A percentile compares a stretch with the other conserved stretches of the same genome.
These are phyloP conservation scores for Echinops telfairi DNA, from an alignment of 2,113 vertebrate genomes.

Conservation along the genomic window DNA sequence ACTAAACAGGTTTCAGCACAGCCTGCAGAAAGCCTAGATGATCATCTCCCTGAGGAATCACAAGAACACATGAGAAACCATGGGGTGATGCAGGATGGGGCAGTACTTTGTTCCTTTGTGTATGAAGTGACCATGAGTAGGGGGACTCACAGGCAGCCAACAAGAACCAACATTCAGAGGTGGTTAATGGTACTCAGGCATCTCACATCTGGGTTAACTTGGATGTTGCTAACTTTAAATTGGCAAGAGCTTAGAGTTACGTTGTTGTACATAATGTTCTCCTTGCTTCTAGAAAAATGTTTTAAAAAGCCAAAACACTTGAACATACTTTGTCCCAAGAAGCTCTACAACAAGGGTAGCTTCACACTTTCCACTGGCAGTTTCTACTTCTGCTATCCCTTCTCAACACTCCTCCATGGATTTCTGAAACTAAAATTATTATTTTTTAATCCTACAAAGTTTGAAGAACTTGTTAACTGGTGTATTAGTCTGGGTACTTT, in stretches of 20 bases:
- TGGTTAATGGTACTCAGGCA: neutral
- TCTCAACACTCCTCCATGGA: neutral
- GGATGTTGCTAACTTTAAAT: neutral
- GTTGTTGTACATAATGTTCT: constrained; percentile 2
- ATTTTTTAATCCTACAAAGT: neutral
- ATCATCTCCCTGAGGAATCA: neutral
- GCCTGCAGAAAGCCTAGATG: neutral
- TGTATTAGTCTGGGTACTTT: too few relatives aligned
- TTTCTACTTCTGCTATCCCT: neutral
- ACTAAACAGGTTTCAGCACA: neutral
- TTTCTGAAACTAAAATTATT: neutral
- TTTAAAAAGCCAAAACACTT: neutral
- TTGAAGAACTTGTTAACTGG: neutral
- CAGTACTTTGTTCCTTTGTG: neutral
- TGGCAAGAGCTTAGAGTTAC: neutral
- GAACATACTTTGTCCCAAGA: too few relatives aligned
- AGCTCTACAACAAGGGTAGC: neutral
- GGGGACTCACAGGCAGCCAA: neutral
- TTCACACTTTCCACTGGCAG: neutral
- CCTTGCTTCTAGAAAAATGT: constrained; percentile 7
- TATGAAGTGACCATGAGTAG: neutral
- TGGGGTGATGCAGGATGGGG: neutral
- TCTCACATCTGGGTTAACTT: neutral
- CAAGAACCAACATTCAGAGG: neutral
- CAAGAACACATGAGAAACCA: neutral